Evolutionary conservation across 1,140 invertebrate species (phyloP), one percentile per base, ranked within the genome.

Genomic region (Ericerus pela): DNA sequence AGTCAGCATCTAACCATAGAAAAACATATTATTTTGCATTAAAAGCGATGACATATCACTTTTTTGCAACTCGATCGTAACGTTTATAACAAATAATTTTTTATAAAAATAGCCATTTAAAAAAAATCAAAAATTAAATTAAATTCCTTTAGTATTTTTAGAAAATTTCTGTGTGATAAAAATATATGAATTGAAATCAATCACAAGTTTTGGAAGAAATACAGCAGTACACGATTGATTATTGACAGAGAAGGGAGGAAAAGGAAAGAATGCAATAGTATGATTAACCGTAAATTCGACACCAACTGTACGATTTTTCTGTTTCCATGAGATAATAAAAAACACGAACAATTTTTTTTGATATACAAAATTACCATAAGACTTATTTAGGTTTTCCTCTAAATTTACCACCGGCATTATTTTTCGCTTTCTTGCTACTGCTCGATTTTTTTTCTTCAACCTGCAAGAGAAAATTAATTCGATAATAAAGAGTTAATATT

Each of bases 311-410:
- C 30, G n/a, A 33, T n/a, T 33, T n/a, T 41, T 41, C n/a, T 8
- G 30, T 8, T 10, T 33, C n/a, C 30, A n/a, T 33, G 20, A 38
- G 20, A 38, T 14, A 16, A 38, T 16, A 38, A 14, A 6, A 16
- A 38, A 38, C 14, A 38, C 14, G 31, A 10, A 33, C 8, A 33
- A 10, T 33, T 10, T 10, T 33, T 10, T 33, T 10, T 33, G n/a
- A 38, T 16, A 38, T 38, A 38, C n/a, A 16, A 6, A 14, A 38
- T 33, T 14, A 38, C 36, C n/a, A 6, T 6, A 6, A 38, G 36
- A 14, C 20, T 47, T 22, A 47, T 14, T 47, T 47, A 8, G 41
- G 41, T 47, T 24, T 47, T 20, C 41, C 41, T 47, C 41, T 47
- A 5, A 24, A 24, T 47, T 47, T 47, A 4, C 41, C 41, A 47